Conservation (phyloP, 2,888 invertebrate species). For the Tenthredo amoena region DNA sequence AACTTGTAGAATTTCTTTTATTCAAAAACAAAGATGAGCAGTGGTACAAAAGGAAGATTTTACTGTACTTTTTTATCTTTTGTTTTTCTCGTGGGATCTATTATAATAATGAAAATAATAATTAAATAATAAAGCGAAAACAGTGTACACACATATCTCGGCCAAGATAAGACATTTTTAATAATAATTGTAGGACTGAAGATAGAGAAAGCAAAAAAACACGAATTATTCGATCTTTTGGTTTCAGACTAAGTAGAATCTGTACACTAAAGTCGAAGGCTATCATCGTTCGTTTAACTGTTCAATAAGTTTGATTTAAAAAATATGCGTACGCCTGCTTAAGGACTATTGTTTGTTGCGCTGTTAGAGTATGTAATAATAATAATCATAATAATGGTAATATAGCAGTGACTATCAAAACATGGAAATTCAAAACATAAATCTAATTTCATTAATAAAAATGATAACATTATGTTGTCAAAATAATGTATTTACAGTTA, state of each 20-base stretch:
- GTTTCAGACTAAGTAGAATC: background rate
- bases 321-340: conserved; percentile 12
- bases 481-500: conserved; percentile 41
- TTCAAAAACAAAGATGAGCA: conserved; percentile 61
- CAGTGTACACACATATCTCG: background rate
- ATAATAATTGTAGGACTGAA: background rate
- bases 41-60: conserved; percentile 66
- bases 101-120: background rate
- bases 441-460: conserved; percentile 9
- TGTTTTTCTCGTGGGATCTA: conserved; percentile 7
- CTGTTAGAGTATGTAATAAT: conserved; percentile 10
- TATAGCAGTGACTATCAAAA: conserved; percentile 35
- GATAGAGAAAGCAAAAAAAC: background rate
- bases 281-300: background rate
- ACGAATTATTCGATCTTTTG: background rate
- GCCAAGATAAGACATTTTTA: conserved; percentile 10
- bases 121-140: background rate
- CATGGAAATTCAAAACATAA: conserved; percentile 26
- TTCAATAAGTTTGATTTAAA: conserved; percentile 12
- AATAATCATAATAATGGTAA: conserved; percentile 16
- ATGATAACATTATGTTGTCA: conserved; percentile 30
- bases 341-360: conserved; percentile 32
- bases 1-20: conserved; percentile 60
- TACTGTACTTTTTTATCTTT: background rate
- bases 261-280: background rate